Percentiles rank a stretch among this genome's conserved stretches.
phyloP scores from a whole-genome alignment of 2,888 invertebrate species.

The Stenurella melanura region DNA sequence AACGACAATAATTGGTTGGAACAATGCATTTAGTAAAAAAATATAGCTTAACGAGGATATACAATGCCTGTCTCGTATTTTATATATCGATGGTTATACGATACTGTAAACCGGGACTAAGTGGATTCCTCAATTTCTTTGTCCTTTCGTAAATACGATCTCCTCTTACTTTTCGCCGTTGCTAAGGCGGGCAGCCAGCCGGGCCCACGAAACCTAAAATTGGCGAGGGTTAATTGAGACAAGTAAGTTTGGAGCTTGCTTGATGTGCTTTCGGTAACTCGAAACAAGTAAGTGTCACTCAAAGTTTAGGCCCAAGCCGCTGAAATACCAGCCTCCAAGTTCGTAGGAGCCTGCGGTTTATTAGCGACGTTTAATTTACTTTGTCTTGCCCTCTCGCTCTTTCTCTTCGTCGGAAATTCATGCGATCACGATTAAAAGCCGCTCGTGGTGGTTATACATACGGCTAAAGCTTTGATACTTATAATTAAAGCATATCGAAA shows the following conservation, averaged over 20 bases:
- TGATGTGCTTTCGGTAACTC: constrained; percentile 25
- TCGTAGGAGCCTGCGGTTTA: constrained; percentile 19
- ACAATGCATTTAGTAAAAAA: too few relatives aligned
- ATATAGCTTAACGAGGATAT: too few relatives aligned
- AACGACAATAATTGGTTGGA: too few relatives aligned
- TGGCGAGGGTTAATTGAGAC: constrained; percentile 26
- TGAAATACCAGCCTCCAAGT: constrained; percentile 13
- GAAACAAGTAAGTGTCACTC: constrained; percentile 29
- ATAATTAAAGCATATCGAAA: not conserved
- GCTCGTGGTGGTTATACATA: not conserved
- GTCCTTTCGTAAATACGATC: constrained; percentile 20
- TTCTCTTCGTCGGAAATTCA: not conserved
- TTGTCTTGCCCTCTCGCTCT: constrained; percentile 1
- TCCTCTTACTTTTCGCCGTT: constrained; percentile 8
- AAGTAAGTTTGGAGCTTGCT: constrained; percentile 1
- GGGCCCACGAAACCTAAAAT: constrained; percentile 17
- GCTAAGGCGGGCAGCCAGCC: not conserved
- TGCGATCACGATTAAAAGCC: constrained; percentile 10
- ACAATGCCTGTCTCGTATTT: not conserved
- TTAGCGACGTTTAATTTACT: constrained; percentile 32
- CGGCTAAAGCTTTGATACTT: not conserved
- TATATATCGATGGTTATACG: not conserved
- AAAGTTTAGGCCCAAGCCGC: constrained; percentile 16
- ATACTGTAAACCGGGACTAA: constrained; percentile 5
- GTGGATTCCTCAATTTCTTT: not conserved